Conservation (phyloP, 2,797 vertebrate genomes). For the Eulemur albifrons region DNA sequence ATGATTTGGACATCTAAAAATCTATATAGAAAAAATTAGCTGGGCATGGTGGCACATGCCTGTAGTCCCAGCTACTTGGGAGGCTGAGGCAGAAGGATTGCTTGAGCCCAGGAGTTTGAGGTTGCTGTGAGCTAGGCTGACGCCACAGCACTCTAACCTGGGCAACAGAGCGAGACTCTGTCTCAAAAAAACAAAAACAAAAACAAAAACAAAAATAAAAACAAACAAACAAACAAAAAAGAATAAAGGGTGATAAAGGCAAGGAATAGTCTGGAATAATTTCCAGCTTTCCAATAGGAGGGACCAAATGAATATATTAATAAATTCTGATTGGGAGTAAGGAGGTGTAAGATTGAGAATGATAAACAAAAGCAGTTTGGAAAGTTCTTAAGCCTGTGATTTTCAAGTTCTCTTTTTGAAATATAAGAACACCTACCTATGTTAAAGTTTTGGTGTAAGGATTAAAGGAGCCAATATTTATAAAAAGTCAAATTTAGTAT, state of each 20-base stretch:
- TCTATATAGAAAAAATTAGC: too few species aligned
- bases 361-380: not conserved
- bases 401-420: not conserved
- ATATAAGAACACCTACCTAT: not conserved
- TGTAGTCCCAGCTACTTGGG: too few species aligned
- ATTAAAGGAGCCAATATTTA: not conserved
- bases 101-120: too few species aligned
- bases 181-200: too few species aligned
- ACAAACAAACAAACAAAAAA: not conserved
- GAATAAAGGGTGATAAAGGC: not conserved
- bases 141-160: too few species aligned
- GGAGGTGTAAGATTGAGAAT: not conserved
- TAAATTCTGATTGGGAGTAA: not conserved
- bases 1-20: too few species aligned
- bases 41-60: too few species aligned
- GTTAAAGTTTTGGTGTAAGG: not conserved
- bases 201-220: too few species aligned
- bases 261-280: not conserved
- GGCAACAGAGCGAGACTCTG: too few species aligned
- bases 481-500: not conserved
- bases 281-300: not conserved
- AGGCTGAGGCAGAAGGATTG: too few species aligned
- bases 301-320: not conserved
- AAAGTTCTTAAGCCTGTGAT: not conserved
- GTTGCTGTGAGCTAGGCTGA: too few species aligned